These are phyloP conservation scores for Globicephala melas DNA, from an alignment of 2,113 vertebrate species.

Conservation along the genomic window DNA sequence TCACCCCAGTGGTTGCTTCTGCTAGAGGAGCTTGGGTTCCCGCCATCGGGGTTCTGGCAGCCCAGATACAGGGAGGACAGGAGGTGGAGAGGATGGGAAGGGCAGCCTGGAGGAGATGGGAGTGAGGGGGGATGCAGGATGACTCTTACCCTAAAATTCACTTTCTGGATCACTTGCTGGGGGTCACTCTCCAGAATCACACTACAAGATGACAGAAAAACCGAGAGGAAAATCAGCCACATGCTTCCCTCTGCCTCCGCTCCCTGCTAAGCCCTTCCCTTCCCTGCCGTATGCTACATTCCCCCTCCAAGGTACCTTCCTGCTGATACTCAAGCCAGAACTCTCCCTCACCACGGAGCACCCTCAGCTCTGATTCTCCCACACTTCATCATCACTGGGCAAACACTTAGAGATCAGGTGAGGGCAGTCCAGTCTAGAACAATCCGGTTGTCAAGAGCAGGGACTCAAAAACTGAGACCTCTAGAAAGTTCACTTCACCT, in stretches of 20 bases:
- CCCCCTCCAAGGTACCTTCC: background rate
- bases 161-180: slow-evolving; percentile 92
- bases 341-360: background rate
- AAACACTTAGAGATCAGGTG: background rate
- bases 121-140: background rate
- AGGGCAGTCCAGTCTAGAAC: background rate
- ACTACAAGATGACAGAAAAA: slow-evolving; percentile 71
- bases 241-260: rapidly evolving
- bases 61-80: background rate
- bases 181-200: slow-evolving; percentile 95
- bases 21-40: background rate
- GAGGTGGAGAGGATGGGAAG: background rate
- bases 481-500: background rate
- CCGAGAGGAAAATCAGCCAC: background rate
- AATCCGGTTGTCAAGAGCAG: background rate
- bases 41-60: background rate
- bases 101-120: background rate
- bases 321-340: background rate
- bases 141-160: slow-evolving; percentile 91
- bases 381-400: background rate
- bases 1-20: background rate
- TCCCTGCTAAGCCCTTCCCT: background rate
- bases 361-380: background rate
- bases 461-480: background rate
- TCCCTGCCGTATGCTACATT: rapidly evolving